Evolutionary conservation across 1,140 invertebrate species (phyloP).

Genomic region (Limonius californicus): DNA sequence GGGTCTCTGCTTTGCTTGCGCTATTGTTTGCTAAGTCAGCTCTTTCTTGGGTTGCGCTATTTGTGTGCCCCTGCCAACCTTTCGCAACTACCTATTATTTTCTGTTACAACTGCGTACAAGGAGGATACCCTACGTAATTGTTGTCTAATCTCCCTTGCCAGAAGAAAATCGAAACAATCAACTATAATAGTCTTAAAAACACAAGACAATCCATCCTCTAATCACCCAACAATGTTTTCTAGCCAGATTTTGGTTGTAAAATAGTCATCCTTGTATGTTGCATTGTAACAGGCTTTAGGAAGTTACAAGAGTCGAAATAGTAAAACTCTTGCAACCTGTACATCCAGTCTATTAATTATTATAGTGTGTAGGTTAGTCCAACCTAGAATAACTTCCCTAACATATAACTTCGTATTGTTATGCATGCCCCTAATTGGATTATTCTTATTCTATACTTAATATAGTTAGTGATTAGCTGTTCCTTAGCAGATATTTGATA

Average conservation of each 20-base stretch:
- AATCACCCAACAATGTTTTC: no score
- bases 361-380: conserved; percentile 43
- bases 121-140: no score
- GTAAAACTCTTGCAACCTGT: neutral
- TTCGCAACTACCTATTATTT: conserved; percentile 6
- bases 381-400: conserved; percentile 44
- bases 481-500: conserved; percentile 30
- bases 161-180: no score
- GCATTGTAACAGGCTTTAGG: conserved; percentile 5
- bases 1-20: conserved; percentile 44
- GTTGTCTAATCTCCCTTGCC: no score
- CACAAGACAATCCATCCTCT: no score
- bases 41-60: conserved; percentile 43
- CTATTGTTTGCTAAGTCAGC: conserved; percentile 31
- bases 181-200: no score
- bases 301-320: neutral
- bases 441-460: conserved; percentile 41
- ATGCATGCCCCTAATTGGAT: conserved; percentile 36
- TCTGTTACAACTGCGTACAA: neutral
- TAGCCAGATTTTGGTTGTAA: no score
- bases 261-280: neutral
- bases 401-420: conserved; percentile 43
- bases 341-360: conserved; percentile 29
- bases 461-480: conserved; percentile 42
- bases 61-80: conserved; percentile 32